These are phyloP conservation scores for Micromussa lordhowensis DNA, from an alignment of 92 coral and sea anemone genomes.

Conservation along the genomic window DNA sequence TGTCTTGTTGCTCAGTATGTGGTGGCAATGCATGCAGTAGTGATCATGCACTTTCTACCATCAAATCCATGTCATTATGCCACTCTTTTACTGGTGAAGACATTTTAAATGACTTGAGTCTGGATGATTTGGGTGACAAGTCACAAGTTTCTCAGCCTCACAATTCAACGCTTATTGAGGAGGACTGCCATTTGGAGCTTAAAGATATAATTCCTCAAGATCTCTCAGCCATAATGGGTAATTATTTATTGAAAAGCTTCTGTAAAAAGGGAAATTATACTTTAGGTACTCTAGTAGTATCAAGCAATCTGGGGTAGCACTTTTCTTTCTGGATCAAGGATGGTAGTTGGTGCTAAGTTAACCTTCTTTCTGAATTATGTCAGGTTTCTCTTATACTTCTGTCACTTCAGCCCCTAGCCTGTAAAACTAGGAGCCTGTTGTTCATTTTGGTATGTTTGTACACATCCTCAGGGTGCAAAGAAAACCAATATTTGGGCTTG, in stretches of 20 bases:
- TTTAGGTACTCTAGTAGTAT: too few species aligned
- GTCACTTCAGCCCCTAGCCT: too few species aligned
- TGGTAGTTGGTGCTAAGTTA: too few species aligned
- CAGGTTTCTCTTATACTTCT: too few species aligned
- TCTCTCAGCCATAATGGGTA: slow-evolving; percentile 41
- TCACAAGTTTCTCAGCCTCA: slow-evolving; percentile 25
- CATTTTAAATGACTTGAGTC: slow-evolving; percentile 5
- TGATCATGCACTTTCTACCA: slow-evolving; percentile 3
- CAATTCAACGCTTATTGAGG: slow-evolving; percentile 47
- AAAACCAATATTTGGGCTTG: too few species aligned
- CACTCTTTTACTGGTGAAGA: not conserved
- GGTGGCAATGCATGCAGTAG: not conserved
- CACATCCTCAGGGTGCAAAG: too few species aligned
- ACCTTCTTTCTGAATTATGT: too few species aligned
- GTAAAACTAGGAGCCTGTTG: too few species aligned
- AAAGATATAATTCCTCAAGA: slow-evolving; percentile 42
- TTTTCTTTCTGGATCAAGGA: not conserved
- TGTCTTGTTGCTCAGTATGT: slow-evolving; percentile 35
- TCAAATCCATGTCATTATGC: slow-evolving; percentile 55
- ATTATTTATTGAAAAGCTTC: not conserved
- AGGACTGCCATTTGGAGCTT: slow-evolving; percentile 8
- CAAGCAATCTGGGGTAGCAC: not conserved
- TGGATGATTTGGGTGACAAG: not conserved
- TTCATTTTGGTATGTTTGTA: too few species aligned
- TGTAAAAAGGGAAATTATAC: not conserved